Evolutionary conservation across 2,797 vertebrate species (phyloP).

Genomic region (Tapirus indicus): DNA sequence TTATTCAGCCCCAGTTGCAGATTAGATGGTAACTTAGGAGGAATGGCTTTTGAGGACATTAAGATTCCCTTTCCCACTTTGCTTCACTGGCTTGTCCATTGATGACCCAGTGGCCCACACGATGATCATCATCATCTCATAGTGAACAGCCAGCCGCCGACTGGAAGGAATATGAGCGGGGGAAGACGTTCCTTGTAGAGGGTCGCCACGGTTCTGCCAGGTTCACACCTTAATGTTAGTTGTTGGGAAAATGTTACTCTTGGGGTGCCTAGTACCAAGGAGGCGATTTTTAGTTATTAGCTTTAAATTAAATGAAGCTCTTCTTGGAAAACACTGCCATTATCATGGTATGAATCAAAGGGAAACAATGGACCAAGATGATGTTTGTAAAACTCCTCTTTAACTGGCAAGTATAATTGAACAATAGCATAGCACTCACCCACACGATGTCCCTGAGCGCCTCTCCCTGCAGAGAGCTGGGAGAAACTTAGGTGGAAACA

Average conservation of each 20-base stretch:
- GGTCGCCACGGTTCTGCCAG: no score
- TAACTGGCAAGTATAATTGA: background rate
- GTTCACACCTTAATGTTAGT: background rate
- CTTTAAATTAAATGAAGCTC: background rate
- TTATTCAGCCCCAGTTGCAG: background rate
- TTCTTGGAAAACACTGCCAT: background rate
- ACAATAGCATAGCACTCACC: background rate
- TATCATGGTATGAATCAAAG: background rate
- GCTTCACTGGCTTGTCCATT: background rate
- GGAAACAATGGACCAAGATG: background rate
- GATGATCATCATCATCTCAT: rapidly evolving
- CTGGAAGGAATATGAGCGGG: background rate
- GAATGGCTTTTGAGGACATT: rapidly evolving
- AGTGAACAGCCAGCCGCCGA: background rate
- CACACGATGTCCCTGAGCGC: background rate
- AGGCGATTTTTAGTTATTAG: background rate
- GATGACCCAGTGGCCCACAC: background rate
- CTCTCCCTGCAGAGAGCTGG: background rate
- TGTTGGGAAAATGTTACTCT: background rate
- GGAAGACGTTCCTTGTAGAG: background rate
- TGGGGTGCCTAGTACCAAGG: background rate
- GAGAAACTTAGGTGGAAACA: background rate
- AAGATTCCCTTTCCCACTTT: no score
- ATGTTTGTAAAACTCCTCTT: background rate
- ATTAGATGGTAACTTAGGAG: background rate